A percentile compares a stretch with the other conserved stretches of the same genome.
Conservation (phyloP, 2,888 invertebrate species). For the Tillus elongatus region DNA sequence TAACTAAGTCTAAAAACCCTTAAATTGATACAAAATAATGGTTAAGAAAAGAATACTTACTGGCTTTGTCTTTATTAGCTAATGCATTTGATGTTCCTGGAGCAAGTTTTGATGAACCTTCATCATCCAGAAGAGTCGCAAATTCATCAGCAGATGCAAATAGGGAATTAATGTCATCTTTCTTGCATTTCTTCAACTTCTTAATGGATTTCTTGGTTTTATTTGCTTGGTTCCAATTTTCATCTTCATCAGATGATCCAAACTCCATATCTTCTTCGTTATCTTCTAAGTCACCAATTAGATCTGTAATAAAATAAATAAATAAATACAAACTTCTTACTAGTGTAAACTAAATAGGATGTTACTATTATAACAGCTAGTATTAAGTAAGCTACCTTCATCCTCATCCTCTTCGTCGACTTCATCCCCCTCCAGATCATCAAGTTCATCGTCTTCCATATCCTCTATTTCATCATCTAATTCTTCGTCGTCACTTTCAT, state of each 20-base stretch:
- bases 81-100: conserved; percentile 60
- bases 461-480: conserved; percentile 41
- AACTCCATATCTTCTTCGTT: conserved; percentile 40
- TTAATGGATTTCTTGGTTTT: conserved; percentile 18
- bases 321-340: no score
- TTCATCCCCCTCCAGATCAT: conserved; percentile 35
- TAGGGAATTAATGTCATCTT: conserved; percentile 49
- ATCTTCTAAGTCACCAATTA: conserved; percentile 29
- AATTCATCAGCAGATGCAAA: conserved; percentile 87
- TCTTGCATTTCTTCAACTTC: conserved; percentile 25
- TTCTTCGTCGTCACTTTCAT: conserved; percentile 38
- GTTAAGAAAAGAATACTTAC: no score
- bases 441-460: conserved; percentile 24
- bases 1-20: no score
- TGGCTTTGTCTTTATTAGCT: conserved; percentile 68
- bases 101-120: conserved; percentile 50
- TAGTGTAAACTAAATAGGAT: conserved; percentile 13
- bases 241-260: conserved; percentile 29
- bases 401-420: conserved; percentile 40
- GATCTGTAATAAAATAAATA: conserved; percentile 22
- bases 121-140: conserved; percentile 77
- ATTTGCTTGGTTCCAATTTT: conserved; percentile 15
- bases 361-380: no score
- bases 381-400: background rate
- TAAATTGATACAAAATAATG: no score